Evolutionary conservation across 2,888 invertebrate species (phyloP), one percentile per base, ranked within the genome.

Genomic region (Trisateles emortualis): DNA sequence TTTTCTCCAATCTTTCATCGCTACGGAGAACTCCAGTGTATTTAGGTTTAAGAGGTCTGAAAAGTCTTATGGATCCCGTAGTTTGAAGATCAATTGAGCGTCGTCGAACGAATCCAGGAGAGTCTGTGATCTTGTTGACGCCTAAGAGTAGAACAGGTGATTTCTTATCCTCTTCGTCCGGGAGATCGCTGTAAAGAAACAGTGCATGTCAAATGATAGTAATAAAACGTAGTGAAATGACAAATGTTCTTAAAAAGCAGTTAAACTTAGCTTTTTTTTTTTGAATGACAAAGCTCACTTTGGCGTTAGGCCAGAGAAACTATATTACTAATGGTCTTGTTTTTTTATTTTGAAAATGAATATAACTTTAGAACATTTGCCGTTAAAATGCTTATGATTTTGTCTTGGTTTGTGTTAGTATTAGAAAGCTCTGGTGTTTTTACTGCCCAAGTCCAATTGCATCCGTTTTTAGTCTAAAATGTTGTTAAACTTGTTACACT

Each of bases 121-220:
- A 92, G 57, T 92, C 92, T 3, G 88, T 85, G 70, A 88, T 94
- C 79, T 94, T 94, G 82, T 94, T 94, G 57, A 95, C 94, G 58
- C 94, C 94, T 78, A 95, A 82, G 44, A 95, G 93, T 55, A 95
- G 90, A 43, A 95, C 95, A 8, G 93, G 92, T 45, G 94, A 93
- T 64, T 94, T 93, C 76, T 93, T 93, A 70, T 94, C 94, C 72
- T 93, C 93, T 73, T 92, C 90, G 79, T 95, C 94, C 19, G 95
- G 95, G 52, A 95, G 90, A 74, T 95, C 95, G 78, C 95, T 95
- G 93, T 41, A 90, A 91, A 75, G 61, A 77, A 59, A 74, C 22
- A 56, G 57, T 53, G 52, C 42, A 19, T 39, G 50, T 73, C 54
- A 65, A 47, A 64, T 57, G 11, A 44, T 57, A 54, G 29, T 48